Conservation (phyloP, 2,888 invertebrate genomes). For the Scaptomyza parva region DNA sequence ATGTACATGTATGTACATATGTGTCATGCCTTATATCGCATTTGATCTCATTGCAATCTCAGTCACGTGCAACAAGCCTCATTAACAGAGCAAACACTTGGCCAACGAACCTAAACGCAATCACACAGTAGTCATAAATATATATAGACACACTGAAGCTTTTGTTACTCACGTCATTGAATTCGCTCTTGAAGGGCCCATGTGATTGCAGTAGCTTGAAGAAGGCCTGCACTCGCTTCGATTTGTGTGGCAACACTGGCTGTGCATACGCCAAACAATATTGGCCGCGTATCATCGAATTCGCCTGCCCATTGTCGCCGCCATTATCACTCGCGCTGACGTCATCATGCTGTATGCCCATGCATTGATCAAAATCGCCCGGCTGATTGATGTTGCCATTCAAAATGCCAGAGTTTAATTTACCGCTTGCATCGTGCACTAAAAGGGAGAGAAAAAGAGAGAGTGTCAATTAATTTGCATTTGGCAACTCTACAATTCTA, state of each 20-base stretch:
- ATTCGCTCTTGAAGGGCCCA: constrained; percentile 87
- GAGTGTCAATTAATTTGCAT: neutral
- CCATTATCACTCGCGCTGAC: constrained; percentile 24
- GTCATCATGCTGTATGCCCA: constrained; percentile 69
- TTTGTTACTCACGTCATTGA: constrained; percentile 88
- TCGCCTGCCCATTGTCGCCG: constrained; percentile 11
- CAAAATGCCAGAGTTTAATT: constrained; percentile 88
- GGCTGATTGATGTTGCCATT: constrained; percentile 89
- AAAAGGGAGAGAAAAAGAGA: constrained; percentile 15
- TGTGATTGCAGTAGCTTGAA: constrained; percentile 87
- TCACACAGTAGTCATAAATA: constrained; percentile 1
- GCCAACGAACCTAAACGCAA: constrained; percentile 44
- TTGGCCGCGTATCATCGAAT: constrained; percentile 85
- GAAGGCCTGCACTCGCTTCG: constrained; percentile 85
- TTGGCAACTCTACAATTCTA: neutral
- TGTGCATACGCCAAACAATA: constrained; percentile 89
- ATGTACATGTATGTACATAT: neutral
- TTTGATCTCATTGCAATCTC: constrained; percentile 41
- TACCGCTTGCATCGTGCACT: constrained; percentile 90
- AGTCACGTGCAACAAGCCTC: constrained; percentile 40
- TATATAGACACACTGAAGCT: neutral
- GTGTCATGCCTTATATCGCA: constrained; percentile 7
- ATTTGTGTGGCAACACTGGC: constrained; percentile 86
- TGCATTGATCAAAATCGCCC: constrained; percentile 86
- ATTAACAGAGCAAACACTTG: constrained; percentile 44